Conservation (phyloP, 2,888 invertebrate species). For the Microchrysa polita region DNA sequence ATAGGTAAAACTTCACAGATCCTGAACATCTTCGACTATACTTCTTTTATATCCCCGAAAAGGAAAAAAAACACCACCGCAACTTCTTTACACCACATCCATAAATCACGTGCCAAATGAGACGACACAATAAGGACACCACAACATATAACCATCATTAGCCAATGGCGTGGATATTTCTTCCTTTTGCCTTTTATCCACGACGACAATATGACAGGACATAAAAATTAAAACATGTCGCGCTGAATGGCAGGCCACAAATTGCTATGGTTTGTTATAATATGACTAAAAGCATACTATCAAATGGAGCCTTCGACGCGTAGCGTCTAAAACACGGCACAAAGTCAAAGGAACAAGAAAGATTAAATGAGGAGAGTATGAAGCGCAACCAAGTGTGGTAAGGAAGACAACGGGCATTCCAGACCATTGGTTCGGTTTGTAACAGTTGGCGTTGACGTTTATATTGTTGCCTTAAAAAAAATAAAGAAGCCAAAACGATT, state of each 20-base stretch:
- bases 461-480: conserved; percentile 49
- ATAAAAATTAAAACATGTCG: conserved; percentile 45
- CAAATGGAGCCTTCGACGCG: not conserved
- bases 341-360: not conserved
- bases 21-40: conserved; percentile 30
- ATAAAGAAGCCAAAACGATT: conserved; percentile 48
- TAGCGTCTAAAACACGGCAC: not conserved
- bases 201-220: conserved; percentile 39
- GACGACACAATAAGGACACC: conserved; percentile 25
- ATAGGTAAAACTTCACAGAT: conserved; percentile 27
- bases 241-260: conserved; percentile 43
- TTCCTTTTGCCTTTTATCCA: conserved; percentile 27
- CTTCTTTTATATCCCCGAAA: conserved; percentile 18
- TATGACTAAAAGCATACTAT: conserved; percentile 12
- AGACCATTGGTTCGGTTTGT: conserved; percentile 65
- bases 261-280: conserved; percentile 43
- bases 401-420: conserved; percentile 58
- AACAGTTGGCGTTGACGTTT: conserved; percentile 66
- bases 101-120: conserved; percentile 45
- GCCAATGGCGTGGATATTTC: conserved; percentile 41
- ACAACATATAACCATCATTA: conserved; percentile 40
- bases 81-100: not conserved
- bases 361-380: no score
- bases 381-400: no score
- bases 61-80: not conserved